Base-by-base conservation (phyloP, 2,888 invertebrate species). In the Pinctada fucata region DNA sequence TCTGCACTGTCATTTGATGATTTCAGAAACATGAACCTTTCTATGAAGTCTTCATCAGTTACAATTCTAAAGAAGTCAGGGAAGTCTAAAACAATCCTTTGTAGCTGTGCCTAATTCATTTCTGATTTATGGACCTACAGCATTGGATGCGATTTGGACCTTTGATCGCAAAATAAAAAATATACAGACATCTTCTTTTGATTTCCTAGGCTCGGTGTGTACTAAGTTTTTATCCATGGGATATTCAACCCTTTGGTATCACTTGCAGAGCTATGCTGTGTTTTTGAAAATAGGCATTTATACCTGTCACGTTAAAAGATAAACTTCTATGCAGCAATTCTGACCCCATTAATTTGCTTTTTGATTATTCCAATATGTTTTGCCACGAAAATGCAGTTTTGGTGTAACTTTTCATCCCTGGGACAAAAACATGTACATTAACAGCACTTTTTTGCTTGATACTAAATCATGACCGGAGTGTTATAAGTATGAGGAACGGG, bases 391-490 rank as follows among this genome's bases (percentile, higher is more conserved):
- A 58, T 58, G 58, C 58, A 58, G 58, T 58, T 58, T 58, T 58
- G 58, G 58, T 58, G 58, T 58, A 58, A 58, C 58, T 58, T 58
- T 58, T 58, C 58, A 58, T 58, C 58, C 58, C 58, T 58, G 58
- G 13, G 13, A 13, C 13, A 58, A 58, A 58, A 58, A 58, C 58
- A 58, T 13, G 8, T 13, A 58, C 58, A 58, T 58, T 58, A 58
- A 6, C 58, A 6, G 6, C 58, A 13, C 58, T 58, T 58, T 58
- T 58, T 10, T 58, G 58, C 13, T 58, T 6, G 13, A 58, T 58
- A 58, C 58, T 58, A 58, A 58, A 58, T 58, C 58, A 58, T 58
- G 13, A 13, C 6, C 13, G 58, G 13, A 58, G 58, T 58, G 58
- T 58, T 13, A 58, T 6, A 58, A 31, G 31, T 31, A 31, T 31